These are phyloP conservation scores for Teinopalpus imperialis DNA, from an alignment of 2,888 invertebrate species.

Conservation along the genomic window DNA sequence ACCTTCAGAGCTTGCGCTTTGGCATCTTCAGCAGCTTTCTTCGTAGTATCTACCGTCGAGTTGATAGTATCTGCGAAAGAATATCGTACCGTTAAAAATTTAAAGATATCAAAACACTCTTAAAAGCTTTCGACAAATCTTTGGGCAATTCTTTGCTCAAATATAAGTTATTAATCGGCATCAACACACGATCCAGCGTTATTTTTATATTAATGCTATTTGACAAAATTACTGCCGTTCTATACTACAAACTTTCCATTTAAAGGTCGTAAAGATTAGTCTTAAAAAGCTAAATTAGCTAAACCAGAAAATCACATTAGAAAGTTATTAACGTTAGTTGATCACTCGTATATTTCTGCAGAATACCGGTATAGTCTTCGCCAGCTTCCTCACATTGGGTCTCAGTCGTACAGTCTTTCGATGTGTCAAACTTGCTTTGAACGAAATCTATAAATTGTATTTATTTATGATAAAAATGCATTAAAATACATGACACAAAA, in stretches of 20 bases:
- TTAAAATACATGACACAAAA: no score
- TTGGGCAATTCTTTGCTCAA: background rate
- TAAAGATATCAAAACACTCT: conserved; percentile 9
- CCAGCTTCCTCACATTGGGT: conserved; percentile 2
- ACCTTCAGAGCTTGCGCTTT: conserved; percentile 56
- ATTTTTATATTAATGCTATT: no score
- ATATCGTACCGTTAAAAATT: conserved; percentile 27
- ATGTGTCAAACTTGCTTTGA: conserved; percentile 10
- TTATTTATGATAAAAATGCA: background rate
- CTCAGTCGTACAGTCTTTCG: background rate
- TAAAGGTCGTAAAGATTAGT: no score
- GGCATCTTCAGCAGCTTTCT: conserved; percentile 68
- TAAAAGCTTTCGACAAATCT: background rate
- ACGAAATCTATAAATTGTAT: conserved; percentile 12
- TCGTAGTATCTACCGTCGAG: conserved; percentile 65
- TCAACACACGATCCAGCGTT: background rate
- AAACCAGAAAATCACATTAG: conserved; percentile 10
- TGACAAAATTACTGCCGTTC: no score
- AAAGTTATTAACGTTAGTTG: no score
- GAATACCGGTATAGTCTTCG: conserved; percentile 14
- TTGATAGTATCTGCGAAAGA: conserved; percentile 58
- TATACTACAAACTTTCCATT: no score
- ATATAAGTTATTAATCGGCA: background rate
- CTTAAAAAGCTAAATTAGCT: no score
- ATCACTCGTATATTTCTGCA: no score